Base-by-base conservation (phyloP, 2,797 vertebrate species). In the Momotus momota region DNA sequence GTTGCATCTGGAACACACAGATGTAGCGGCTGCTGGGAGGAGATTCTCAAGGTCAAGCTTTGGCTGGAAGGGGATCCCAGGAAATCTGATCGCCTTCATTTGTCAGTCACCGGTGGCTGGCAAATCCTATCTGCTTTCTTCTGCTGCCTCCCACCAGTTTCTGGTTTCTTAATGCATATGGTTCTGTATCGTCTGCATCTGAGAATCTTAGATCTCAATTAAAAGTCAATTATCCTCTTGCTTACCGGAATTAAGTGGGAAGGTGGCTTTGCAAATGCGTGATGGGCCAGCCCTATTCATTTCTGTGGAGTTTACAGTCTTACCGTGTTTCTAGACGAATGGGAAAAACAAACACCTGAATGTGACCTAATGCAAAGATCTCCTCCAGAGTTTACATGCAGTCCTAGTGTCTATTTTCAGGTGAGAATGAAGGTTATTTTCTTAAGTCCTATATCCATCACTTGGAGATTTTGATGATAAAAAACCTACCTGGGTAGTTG, bases 11-110 rank as follows among this genome's bases (percentile, higher is more conserved):
- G 35, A 95, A 38, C 2, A 7, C 66, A 51, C 51, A 86, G 88
- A 84, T 55, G 27, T n/a, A 86, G 62, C 1, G 2, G n/a, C 66
- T 86, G 83, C 70, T 90, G 66, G 72, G 70, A 84, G 43, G 31
- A 81, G 46, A 12, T 65, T 90, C 66, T 86, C 86, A 90, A 95
- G 90, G 94, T 96, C 88, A 94, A 40, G 15, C 77, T 91, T 93
- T 71, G 85, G 27, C 82, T 93, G 33, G 40, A 43, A 79, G 69
- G 46, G 72, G 45, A 83, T 94, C 88, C 69, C 85, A 62, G 69
- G 77, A 86, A 95, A 88, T 75, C n/a, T 86, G 86, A 90, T 90
- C 14, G 0, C 66, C 58, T 79, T 86, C 51, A 38, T 86, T 91
- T 88, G 13, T 64, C 54, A 78, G 41, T 85, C 33, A 71, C 46